These are phyloP conservation scores for Piscicola geometra DNA, from an alignment of 2,888 invertebrate species.

Conservation along the genomic window DNA sequence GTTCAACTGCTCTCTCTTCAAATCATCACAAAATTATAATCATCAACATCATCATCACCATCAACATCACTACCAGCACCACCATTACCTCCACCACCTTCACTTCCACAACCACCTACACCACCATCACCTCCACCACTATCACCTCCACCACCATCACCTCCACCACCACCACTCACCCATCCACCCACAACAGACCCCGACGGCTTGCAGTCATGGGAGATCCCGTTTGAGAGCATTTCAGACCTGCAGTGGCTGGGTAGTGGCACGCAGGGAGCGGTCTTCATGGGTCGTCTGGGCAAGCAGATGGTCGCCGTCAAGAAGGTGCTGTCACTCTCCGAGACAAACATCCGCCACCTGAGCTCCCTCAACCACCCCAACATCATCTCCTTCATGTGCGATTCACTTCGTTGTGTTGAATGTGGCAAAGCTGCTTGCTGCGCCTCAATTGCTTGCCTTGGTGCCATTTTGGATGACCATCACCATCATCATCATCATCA, in stretches of 20 bases:
- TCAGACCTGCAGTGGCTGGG: slow-evolving; percentile 84
- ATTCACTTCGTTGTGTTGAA: too few species aligned
- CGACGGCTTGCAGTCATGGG: slow-evolving; percentile 64
- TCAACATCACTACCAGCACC: background rate
- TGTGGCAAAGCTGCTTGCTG: too few species aligned
- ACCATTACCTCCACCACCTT: background rate
- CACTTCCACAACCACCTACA: too few species aligned
- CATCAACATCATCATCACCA: background rate
- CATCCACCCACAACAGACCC: background rate
- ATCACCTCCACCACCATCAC: background rate
- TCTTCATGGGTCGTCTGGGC: slow-evolving; percentile 79
- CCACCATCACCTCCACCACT: too few species aligned
- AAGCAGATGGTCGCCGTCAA: slow-evolving; percentile 85
- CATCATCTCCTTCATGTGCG: slow-evolving; percentile 74
- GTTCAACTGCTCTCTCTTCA: background rate
- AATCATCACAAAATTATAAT: background rate
- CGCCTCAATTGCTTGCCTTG: too few species aligned
- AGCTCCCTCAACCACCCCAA: slow-evolving; percentile 87
- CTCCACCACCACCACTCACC: background rate
- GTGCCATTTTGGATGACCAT: too few species aligned
- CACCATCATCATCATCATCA: too few species aligned
- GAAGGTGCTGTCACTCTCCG: slow-evolving; percentile 83
- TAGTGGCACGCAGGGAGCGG: slow-evolving; percentile 91
- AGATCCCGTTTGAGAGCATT: slow-evolving; percentile 85
- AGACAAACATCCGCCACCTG: slow-evolving; percentile 86